These are phyloP conservation scores for Carettochelys insculpta DNA, from an alignment of 2,113 vertebrate species.

Conservation along the genomic window DNA sequence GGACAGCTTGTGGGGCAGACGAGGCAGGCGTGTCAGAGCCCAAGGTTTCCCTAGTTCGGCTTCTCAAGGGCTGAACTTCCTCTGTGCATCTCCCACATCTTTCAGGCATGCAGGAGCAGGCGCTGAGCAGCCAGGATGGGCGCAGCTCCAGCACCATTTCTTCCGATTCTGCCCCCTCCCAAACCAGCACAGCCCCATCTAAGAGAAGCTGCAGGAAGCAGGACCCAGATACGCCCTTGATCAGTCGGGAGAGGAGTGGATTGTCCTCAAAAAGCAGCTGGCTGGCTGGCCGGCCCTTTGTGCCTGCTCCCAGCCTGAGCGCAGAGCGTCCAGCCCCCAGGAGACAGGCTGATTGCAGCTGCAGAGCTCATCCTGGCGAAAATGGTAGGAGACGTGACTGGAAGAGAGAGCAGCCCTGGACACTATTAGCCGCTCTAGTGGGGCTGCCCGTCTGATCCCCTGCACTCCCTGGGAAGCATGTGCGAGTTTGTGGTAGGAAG, in stretches of 20 bases:
- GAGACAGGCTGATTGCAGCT: not conserved
- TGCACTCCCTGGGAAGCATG: not conserved
- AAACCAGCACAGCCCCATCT: not conserved
- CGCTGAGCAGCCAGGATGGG: not conserved
- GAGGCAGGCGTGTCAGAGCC: not conserved
- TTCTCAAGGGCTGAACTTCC: not conserved
- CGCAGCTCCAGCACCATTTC: not conserved
- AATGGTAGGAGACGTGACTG: not conserved
- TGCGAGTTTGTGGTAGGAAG: not conserved
- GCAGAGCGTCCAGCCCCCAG: rapidly evolving
- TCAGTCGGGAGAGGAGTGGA: rapidly evolving
- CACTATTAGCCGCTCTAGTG: rapidly evolving
- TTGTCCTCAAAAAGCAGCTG: not conserved
- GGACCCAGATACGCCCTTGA: rapidly evolving
- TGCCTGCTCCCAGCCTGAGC: not conserved
- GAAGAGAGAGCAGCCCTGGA: not conserved
- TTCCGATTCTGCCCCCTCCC: not conserved
- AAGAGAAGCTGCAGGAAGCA: not conserved
- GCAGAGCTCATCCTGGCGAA: not conserved
- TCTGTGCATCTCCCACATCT: not conserved
- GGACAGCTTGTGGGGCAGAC: not conserved
- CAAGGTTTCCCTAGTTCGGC: not conserved
- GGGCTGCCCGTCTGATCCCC: not conserved
- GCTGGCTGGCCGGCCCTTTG: not conserved
- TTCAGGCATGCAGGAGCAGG: not conserved